Conservation (phyloP, 2,888 invertebrate genomes). For the Micoletzkya japonica region DNA sequence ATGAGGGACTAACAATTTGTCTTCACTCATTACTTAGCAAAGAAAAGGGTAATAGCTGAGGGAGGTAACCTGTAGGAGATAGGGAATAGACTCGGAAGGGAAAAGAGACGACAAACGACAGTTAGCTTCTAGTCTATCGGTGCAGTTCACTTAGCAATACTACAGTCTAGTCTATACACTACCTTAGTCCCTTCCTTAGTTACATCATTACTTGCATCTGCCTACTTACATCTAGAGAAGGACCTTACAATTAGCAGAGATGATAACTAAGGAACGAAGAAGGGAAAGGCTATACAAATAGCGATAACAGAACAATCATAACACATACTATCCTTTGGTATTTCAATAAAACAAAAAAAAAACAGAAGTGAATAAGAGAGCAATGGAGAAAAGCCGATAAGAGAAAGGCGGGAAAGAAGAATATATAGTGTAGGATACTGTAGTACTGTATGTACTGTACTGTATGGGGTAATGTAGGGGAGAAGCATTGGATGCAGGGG, state of each 20-base stretch:
- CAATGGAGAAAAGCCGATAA: conserved; percentile 14
- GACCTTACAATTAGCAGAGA: not conserved
- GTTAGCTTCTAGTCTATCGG: not conserved
- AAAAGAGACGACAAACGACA: not conserved
- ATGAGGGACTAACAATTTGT: too few relatives aligned
- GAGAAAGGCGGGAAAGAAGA: conserved; percentile 6
- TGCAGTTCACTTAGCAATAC: not conserved
- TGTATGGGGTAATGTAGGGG: too few relatives aligned
- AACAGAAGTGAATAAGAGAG: not conserved
- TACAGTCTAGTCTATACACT: not conserved
- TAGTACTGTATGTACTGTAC: too few relatives aligned
- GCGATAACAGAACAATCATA: not conserved
- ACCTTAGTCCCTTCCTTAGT: too few relatives aligned
- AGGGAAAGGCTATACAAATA: not conserved
- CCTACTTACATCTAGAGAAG: too few relatives aligned
- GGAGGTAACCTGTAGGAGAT: conserved; percentile 20
- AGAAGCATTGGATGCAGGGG: not conserved
- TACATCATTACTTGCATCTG: too few relatives aligned
- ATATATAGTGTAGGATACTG: too few relatives aligned
- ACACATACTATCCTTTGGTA: not conserved
- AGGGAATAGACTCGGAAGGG: conserved; percentile 18
- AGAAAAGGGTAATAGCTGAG: conserved; percentile 24
- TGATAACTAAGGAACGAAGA: not conserved
- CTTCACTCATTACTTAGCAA: too few relatives aligned
- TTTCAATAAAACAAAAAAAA: conserved; percentile 13